Conservation (phyloP, 2,797 vertebrate genomes). For the Phalanger gymnotis region DNA sequence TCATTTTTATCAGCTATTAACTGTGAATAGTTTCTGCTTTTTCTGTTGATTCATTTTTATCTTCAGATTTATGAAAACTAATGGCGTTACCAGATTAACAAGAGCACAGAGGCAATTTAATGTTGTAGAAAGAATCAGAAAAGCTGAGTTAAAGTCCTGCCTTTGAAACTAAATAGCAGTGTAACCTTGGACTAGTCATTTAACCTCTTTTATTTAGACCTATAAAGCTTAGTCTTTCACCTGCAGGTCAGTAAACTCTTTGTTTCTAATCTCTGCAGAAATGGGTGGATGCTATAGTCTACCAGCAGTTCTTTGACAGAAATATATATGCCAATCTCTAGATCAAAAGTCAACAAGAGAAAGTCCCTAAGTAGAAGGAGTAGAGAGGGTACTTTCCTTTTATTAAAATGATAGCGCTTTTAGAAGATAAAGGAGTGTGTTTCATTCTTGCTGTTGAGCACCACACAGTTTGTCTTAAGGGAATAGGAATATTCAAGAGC, state of each 20-base stretch:
- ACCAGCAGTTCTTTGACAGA: background rate
- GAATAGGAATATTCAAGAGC: background rate
- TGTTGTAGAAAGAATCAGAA: background rate
- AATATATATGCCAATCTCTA: background rate
- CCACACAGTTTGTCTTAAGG: background rate
- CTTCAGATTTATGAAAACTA: background rate
- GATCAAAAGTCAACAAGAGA: background rate
- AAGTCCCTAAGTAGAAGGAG: background rate
- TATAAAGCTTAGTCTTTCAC: background rate
- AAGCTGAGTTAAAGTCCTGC: background rate
- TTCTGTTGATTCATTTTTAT: background rate
- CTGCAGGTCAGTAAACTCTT: background rate
- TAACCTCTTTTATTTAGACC: background rate
- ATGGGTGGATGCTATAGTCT: background rate
- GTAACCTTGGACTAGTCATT: background rate
- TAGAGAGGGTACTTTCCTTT: background rate
- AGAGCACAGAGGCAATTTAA: background rate
- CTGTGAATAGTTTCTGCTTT: background rate
- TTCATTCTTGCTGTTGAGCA: background rate
- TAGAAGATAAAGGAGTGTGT: background rate
- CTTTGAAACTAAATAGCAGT: background rate
- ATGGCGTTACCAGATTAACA: background rate
- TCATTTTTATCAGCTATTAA: background rate
- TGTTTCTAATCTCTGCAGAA: background rate
- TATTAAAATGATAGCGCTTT: background rate